Percentiles rank a stretch among this genome's conserved stretches.
These are phyloP conservation scores for Psettodes erumei DNA, from an alignment of 2,113 vertebrate species.

Conservation along the genomic window DNA sequence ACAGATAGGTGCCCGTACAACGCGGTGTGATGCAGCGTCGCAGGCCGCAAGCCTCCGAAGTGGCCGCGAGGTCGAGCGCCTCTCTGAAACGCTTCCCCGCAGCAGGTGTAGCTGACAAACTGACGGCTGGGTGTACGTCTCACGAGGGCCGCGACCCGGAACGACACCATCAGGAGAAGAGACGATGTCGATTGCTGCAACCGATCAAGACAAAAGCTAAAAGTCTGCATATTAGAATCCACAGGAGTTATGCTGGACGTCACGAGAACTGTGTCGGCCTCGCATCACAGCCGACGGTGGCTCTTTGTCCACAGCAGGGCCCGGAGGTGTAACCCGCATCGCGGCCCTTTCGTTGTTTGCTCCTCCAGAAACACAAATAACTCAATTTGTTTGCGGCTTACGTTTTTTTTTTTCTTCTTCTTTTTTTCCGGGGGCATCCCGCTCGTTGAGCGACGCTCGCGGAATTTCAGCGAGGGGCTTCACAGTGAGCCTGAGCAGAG, in stretches of 20 bases:
- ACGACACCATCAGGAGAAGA: neutral
- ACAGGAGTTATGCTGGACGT: no score
- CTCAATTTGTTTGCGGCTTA: conserved; percentile 74
- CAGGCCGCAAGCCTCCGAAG: neutral
- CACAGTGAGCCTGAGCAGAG: conserved; percentile 83
- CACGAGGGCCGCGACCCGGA: no score
- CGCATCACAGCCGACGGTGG: no score
- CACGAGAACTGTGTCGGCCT: no score
- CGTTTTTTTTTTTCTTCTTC: no score
- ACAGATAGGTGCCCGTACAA: neutral
- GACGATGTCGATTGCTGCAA: no score
- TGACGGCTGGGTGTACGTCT: neutral
- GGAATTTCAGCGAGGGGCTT: conserved; percentile 73
- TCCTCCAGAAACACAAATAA: conserved; percentile 69
- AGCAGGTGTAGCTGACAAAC: neutral
- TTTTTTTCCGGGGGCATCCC: conserved; percentile 49
- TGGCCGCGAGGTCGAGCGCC: neutral
- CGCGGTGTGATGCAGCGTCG: no score
- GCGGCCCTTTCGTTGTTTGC: conserved; percentile 66
- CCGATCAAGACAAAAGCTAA: no score
- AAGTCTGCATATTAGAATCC: no score
- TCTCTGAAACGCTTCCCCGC: neutral
- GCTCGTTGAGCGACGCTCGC: conserved; percentile 73
- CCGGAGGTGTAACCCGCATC: conserved; percentile 54
- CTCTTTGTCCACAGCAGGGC: no score